Evolutionary conservation across 2,113 vertebrate genomes (phyloP).

Genomic region (Aleadryas rufinucha): DNA sequence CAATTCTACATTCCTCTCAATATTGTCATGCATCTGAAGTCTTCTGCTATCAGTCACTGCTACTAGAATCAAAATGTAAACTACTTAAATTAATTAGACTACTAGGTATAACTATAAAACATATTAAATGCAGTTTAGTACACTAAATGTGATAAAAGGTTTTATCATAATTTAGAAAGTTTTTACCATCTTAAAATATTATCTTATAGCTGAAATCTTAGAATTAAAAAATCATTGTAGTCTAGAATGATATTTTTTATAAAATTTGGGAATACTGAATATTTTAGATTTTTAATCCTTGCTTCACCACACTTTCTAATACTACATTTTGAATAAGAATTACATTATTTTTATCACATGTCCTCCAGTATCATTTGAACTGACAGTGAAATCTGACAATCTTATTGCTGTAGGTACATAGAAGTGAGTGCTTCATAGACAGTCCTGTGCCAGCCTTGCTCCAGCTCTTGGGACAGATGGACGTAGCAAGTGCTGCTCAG

Average conservation of each 20-base stretch:
- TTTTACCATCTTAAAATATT: background rate
- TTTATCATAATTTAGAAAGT: background rate
- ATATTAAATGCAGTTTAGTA: background rate
- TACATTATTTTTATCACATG: background rate
- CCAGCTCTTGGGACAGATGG: background rate
- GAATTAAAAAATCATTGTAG: background rate
- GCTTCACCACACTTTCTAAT: background rate
- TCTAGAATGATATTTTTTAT: background rate
- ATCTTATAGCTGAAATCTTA: background rate
- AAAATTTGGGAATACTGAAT: background rate
- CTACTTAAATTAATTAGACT: background rate
- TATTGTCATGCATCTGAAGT: background rate
- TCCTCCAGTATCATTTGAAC: background rate
- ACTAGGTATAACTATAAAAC: background rate
- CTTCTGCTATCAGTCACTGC: background rate
- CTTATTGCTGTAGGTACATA: background rate
- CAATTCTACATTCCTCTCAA: background rate
- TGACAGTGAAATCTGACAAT: background rate
- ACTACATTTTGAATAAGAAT: background rate
- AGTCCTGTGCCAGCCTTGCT: background rate
- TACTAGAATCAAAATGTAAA: background rate
- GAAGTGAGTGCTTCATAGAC: background rate
- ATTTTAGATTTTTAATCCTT: background rate
- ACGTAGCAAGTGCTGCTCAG: background rate
- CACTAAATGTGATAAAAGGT: background rate